Conservation (phyloP, 2,113 vertebrate species). For the human region DNA sequence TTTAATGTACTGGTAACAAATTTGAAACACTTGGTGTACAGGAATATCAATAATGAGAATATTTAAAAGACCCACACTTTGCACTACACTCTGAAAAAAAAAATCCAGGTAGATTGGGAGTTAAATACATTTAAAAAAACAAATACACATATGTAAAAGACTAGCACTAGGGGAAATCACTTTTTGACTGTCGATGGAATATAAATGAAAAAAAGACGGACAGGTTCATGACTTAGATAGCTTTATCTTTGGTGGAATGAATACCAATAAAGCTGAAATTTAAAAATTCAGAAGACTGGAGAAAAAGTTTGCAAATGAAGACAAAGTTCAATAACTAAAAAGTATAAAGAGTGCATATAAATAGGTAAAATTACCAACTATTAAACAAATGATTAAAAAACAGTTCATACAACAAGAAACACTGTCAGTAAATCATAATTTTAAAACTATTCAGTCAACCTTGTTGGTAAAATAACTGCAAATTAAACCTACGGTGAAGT, state of each 20-base stretch:
- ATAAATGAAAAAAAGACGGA: constrained; percentile 16
- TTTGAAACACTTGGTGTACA: background rate
- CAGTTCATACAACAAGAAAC: background rate
- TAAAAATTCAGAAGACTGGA: constrained; percentile 24
- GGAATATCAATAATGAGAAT: background rate
- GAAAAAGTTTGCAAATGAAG: background rate
- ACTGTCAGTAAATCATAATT: background rate
- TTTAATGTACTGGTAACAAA: background rate
- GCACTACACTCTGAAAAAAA: background rate
- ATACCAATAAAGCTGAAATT: constrained; percentile 31
- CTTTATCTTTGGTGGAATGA: constrained; percentile 17
- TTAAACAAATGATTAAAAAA: background rate
- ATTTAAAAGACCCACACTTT: background rate
- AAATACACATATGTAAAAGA: background rate
- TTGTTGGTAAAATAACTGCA: constrained; percentile 21
- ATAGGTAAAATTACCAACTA: background rate
- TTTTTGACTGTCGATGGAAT: background rate
- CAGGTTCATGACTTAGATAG: background rate
- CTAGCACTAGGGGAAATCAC: background rate
- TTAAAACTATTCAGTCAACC: constrained; percentile 7
- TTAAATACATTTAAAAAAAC: constrained; percentile 40
- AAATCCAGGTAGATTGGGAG: background rate
- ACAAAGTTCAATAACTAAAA: constrained; percentile 32
- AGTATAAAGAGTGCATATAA: background rate
- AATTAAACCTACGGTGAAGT: background rate